A percentile compares a stretch with the other conserved stretches of the same genome.
These are phyloP conservation scores for Conger conger DNA, from an alignment of 2,113 vertebrate species.

Conservation along the genomic window DNA sequence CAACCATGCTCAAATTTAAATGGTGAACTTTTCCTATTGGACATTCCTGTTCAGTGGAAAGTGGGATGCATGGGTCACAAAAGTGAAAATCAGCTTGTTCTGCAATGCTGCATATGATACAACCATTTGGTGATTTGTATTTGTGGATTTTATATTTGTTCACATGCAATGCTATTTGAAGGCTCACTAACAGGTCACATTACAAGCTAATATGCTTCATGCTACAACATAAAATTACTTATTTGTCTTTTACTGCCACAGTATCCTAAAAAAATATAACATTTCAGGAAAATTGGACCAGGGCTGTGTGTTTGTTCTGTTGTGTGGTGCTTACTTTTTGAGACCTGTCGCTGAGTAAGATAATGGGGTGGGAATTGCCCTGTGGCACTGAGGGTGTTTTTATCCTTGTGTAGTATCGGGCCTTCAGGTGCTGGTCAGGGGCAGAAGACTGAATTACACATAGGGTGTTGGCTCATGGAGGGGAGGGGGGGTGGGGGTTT, in stretches of 20 bases:
- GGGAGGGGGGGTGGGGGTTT: slow-evolving; percentile 54
- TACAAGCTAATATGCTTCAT: neutral
- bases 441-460: neutral
- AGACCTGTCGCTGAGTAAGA: slow-evolving; percentile 4
- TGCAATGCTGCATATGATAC: neutral
- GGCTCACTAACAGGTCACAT: neutral
- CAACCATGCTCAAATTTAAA: neutral
- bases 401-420: neutral
- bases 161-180: neutral
- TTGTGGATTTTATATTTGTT: neutral
- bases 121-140: neutral
- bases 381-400: neutral
- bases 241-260: no score
- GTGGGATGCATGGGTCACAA: neutral
- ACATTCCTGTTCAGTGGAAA: neutral
- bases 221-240: neutral
- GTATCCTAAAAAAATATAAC: neutral
- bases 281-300: neutral
- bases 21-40: neutral
- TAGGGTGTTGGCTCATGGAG: slow-evolving; percentile 61
- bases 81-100: neutral
- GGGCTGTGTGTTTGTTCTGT: neutral
- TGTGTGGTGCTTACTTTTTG: neutral
- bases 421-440: neutral
- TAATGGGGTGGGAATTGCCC: neutral